A percentile compares a stretch with the other conserved stretches of the same genome.
These are phyloP conservation scores for Frieseomelitta varia DNA, from an alignment of 1,140 invertebrate genomes.

Conservation along the genomic window DNA sequence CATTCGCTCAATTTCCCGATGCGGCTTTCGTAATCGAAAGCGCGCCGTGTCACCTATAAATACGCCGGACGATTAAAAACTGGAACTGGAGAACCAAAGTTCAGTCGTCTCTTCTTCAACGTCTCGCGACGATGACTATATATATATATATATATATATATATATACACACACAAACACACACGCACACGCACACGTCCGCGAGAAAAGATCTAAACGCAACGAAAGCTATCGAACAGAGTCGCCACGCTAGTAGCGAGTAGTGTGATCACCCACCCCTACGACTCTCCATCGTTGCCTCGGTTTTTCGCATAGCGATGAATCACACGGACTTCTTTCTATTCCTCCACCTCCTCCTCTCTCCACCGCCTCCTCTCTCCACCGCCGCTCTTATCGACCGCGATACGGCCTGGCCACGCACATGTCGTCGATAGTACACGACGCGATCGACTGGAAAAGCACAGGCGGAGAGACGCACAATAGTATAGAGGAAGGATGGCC, in stretches of 20 bases:
- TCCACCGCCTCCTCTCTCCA: too few species aligned
- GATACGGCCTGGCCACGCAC: slow-evolving; percentile 9
- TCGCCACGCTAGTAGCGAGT: not conserved
- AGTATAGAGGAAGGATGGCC: too few species aligned
- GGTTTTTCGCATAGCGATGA: not conserved
- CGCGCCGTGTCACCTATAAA: not conserved
- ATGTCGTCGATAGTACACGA: slow-evolving; percentile 32
- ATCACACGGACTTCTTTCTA: not conserved
- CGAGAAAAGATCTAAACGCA: too few species aligned
- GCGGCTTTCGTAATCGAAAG: not conserved
- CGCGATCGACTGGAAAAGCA: slow-evolving; percentile 20
- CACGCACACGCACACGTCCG: too few species aligned
- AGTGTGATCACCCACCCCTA: not conserved
- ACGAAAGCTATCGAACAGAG: not conserved
- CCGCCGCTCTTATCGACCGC: too few species aligned
- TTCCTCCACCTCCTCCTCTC: too few species aligned
- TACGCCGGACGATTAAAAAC: not conserved
- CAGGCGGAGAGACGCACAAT: not conserved
- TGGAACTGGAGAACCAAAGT: not conserved
- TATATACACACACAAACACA: too few species aligned
- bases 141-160: too few species aligned
- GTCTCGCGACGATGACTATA: too few species aligned
- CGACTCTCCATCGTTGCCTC: not conserved
- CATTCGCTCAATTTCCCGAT: not conserved
- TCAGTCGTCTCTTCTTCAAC: too few species aligned